Percentiles rank a stretch among this genome's conserved stretches.
These are phyloP conservation scores for Tragopan temminckii DNA, from an alignment of 2,797 vertebrate genomes.

Conservation along the genomic window DNA sequence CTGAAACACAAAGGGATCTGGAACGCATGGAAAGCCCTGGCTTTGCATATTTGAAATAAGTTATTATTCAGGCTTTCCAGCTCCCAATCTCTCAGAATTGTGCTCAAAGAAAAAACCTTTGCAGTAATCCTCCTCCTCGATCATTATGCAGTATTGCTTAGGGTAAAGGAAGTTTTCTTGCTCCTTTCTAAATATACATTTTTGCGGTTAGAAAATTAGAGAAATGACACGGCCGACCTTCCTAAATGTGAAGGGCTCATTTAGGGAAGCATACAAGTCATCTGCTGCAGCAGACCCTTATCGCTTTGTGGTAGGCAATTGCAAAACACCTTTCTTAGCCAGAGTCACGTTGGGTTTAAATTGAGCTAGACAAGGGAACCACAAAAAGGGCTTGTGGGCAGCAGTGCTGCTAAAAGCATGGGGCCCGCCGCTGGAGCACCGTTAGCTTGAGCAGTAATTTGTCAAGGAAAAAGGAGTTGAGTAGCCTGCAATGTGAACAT, in stretches of 20 bases:
- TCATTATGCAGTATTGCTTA: constrained; percentile 39
- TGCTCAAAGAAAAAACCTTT: constrained; percentile 25
- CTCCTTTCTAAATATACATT: constrained; percentile 44
- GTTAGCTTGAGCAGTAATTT: not conserved
- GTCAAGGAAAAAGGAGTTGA: not conserved
- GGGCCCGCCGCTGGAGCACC: not conserved
- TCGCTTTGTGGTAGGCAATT: constrained; percentile 21
- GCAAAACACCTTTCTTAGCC: constrained; percentile 29
- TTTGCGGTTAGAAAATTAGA: constrained; percentile 53
- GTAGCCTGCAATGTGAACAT: not conserved
- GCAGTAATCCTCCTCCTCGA: not conserved
- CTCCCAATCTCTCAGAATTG: constrained; percentile 15
- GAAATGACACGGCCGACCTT: constrained; percentile 38
- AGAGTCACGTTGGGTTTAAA: constrained; percentile 18
- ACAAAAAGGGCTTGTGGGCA: constrained; percentile 45
- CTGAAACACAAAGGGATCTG: not conserved
- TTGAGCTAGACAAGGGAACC: constrained; percentile 40
- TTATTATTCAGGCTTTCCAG: constrained; percentile 48
- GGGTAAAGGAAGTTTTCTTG: constrained; percentile 31
- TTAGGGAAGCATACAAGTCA: constrained; percentile 47
- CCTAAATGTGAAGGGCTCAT: constrained; percentile 12
- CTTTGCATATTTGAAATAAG: constrained; percentile 36
- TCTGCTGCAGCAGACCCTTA: constrained; percentile 36
- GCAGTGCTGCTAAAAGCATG: constrained; percentile 4
- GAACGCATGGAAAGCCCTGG: constrained; percentile 3